These are phyloP conservation scores for Lethenteron camtschaticum DNA, from an alignment of 2,113 vertebrate genomes.

Conservation along the genomic window DNA sequence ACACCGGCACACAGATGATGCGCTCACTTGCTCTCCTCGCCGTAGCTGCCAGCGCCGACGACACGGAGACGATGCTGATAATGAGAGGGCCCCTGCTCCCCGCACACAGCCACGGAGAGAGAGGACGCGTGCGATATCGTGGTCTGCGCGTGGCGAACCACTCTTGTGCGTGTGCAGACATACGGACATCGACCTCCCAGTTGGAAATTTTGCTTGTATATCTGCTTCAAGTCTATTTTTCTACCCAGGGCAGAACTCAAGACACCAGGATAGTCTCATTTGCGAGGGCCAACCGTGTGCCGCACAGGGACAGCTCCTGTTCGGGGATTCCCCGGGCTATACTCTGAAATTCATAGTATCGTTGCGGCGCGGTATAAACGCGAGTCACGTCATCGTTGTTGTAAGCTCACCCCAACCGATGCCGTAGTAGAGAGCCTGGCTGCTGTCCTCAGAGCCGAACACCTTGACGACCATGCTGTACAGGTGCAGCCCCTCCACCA, in stretches of 20 bases:
- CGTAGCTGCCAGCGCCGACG: slow-evolving; percentile 47
- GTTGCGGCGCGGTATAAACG: neutral
- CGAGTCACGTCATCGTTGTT: neutral
- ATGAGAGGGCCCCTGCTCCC: slow-evolving; percentile 44
- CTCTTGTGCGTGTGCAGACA: too few relatives aligned
- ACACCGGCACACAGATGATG: too few relatives aligned
- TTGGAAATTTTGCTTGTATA: too few relatives aligned
- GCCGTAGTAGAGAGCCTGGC: slow-evolving; percentile 62
- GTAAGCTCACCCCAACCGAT: slow-evolving; percentile 62
- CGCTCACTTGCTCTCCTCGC: slow-evolving; percentile 52
- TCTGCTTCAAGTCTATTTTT: too few relatives aligned
- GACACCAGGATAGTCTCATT: too few relatives aligned
- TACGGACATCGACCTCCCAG: too few relatives aligned
- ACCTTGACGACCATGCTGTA: slow-evolving; percentile 92
- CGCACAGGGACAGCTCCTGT: too few relatives aligned
- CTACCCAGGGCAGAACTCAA: too few relatives aligned
- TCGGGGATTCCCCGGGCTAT: too few relatives aligned
- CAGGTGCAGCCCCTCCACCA: slow-evolving; percentile 81
- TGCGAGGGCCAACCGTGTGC: too few relatives aligned
- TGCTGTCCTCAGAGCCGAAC: slow-evolving; percentile 78
- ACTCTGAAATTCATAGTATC: too few relatives aligned
- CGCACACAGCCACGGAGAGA: neutral
- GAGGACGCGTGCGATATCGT: neutral
- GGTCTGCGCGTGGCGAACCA: neutral
- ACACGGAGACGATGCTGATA: slow-evolving; percentile 56